Evolutionary conservation across 2,797 vertebrate genomes (phyloP), one percentile per base, ranked within the genome.

Genomic region (Hoplostethus mediterraneus): DNA sequence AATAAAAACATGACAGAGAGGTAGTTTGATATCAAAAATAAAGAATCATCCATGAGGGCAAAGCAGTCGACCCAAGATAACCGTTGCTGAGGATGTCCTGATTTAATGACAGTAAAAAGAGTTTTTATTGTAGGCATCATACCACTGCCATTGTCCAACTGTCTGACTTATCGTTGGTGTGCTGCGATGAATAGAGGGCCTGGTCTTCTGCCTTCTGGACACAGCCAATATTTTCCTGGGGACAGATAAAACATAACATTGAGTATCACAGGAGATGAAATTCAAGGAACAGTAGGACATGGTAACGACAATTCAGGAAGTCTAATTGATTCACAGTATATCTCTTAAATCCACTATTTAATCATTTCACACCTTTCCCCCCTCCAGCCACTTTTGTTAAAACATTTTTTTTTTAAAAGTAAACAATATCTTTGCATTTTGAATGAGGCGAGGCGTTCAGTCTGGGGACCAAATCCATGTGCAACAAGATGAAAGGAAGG

Each of bases 161-260:
- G 52, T 77, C 8, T 0, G 80, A 80, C 73, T 71, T 79, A 17
- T 63, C 4, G 56, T 63, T 68, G 16, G 30, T 61, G 31, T 84
- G 82, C 5, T 16, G 25, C 36, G 14, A 16, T 10, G 5, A 9
- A 75, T 21, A 48, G 48, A 17, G 21, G 1, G 54, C 33, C 5
- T 40, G 51, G 14, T 78, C 80, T 12, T 87, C 83, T 0, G 63
- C 73, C 68, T 78, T 86, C 60, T 53, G 63, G n/a, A 63, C 58
- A 72, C 52, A 77, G 36, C 0, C 28, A 13, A 64, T 10, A 21
- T 33, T 51, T 61, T 80, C 82, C 91, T 92, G 70, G 25, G 60
- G 17, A 71, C 11, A 64, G 28, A 28, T 67, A 68, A 5, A 56
- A 40, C n/a, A 38, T 21, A 1, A 38, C 17, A 33, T 44, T n/a